Percentiles rank a stretch among this genome's conserved stretches.
phyloP scores from a whole-genome alignment of 2,797 vertebrate genomes.

The Lacerta bilineata region DNA sequence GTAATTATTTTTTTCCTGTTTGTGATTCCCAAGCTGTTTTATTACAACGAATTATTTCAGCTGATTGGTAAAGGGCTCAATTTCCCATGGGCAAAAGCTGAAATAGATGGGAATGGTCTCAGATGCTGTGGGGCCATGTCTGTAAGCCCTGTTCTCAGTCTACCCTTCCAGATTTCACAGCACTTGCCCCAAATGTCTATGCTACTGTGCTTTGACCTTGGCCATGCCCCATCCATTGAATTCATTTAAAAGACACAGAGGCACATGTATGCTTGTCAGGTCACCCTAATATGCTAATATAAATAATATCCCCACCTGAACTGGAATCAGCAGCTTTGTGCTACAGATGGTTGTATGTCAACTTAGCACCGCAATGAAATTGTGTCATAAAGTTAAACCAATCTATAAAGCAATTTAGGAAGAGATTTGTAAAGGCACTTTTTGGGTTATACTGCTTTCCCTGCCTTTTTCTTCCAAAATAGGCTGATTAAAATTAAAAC shows the following conservation, averaged over 20 bases:
- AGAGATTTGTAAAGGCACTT: slow-evolving; percentile 50
- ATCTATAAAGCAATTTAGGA: slow-evolving; percentile 57
- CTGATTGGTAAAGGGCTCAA: not conserved
- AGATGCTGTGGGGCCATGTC: not conserved
- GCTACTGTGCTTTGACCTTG: slow-evolving; percentile 31
- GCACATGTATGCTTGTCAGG: slow-evolving; percentile 10
- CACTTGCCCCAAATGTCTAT: slow-evolving; percentile 16
- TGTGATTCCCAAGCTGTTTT: slow-evolving; percentile 22
- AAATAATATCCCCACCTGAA: slow-evolving; percentile 44
- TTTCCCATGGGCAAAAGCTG: not conserved
- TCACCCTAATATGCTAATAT: slow-evolving; percentile 12
- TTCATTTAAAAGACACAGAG: slow-evolving; percentile 22
- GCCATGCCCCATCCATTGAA: not conserved
- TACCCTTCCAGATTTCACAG: slow-evolving; percentile 1
- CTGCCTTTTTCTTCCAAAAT: slow-evolving; percentile 15
- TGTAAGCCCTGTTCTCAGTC: not conserved
- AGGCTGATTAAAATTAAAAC: slow-evolving; percentile 39
- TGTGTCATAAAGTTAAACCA: slow-evolving; percentile 62
- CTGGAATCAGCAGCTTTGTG: slow-evolving; percentile 33
- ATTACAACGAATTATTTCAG: not conserved
- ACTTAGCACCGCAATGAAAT: slow-evolving; percentile 58
- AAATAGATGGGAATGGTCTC: not conserved
- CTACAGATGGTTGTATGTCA: slow-evolving; percentile 60
- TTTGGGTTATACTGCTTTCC: slow-evolving; percentile 57
- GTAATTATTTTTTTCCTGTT: not conserved